These are phyloP conservation scores for Spodoptera littoralis DNA, from an alignment of 2,888 invertebrate genomes.

Conservation along the genomic window DNA sequence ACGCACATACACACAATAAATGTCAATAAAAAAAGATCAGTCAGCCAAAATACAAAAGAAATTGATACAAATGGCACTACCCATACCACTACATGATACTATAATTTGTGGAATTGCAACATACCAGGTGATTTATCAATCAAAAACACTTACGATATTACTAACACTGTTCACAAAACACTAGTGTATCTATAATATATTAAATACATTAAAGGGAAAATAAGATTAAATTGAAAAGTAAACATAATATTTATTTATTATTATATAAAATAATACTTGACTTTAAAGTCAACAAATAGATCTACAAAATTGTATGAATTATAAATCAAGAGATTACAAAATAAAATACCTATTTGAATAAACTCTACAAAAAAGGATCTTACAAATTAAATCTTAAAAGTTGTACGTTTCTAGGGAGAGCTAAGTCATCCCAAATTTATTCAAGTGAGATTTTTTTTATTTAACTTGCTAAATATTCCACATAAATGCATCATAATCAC, in stretches of 20 bases:
- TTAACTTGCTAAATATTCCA: conserved; percentile 64
- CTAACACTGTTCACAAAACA: conserved; percentile 37
- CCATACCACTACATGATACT: conserved; percentile 59
- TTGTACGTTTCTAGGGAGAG: conserved; percentile 87
- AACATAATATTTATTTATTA: conserved; percentile 83
- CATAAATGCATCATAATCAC: conserved; percentile 79
- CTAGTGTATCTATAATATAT: conserved; percentile 42
- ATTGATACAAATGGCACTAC: conserved; percentile 72
- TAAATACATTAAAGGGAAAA: conserved; percentile 61
- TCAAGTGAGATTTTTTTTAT: conserved; percentile 72
- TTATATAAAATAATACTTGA: conserved; percentile 87
- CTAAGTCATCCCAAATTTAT: conserved; percentile 80
- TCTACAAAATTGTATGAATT: conserved; percentile 80
- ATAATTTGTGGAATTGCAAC: conserved; percentile 55
- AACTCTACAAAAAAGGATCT: conserved; percentile 85
- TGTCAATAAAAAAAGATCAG: conserved; percentile 71
- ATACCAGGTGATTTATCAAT: conserved; percentile 38
- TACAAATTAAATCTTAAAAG: conserved; percentile 85
- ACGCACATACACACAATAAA: conserved; percentile 86
- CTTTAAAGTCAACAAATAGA: conserved; percentile 77
- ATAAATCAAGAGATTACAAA: conserved; percentile 86
- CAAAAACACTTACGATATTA: conserved; percentile 35
- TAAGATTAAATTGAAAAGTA: conserved; percentile 72
- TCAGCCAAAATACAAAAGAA: conserved; percentile 63
- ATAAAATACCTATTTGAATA: conserved; percentile 84